These are phyloP conservation scores for Rhagonycha fulva DNA, from an alignment of 2,888 invertebrate species.

Conservation along the genomic window DNA sequence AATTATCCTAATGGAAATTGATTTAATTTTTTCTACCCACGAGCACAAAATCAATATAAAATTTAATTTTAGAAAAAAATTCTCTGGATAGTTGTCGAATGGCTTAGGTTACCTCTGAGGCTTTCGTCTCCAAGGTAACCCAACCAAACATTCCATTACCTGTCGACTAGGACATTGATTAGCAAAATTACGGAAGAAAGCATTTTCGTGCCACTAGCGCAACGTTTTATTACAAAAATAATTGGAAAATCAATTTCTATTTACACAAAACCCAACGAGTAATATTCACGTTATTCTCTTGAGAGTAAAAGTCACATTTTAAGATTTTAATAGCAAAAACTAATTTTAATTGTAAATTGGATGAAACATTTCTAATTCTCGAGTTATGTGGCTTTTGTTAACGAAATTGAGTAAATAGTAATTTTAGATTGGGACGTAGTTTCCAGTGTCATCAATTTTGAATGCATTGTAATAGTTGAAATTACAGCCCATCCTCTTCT, in stretches of 20 bases:
- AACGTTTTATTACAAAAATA: neutral
- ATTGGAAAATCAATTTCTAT: neutral
- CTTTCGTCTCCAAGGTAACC: slow-evolving; percentile 27
- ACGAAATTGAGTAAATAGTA: neutral
- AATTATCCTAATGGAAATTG: neutral
- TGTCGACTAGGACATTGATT: slow-evolving; percentile 33
- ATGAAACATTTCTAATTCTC: neutral
- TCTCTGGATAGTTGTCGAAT: slow-evolving; percentile 4
- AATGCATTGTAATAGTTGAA: neutral
- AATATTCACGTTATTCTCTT: neutral
- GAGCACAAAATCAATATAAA: neutral
- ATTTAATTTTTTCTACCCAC: neutral
- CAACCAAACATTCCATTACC: slow-evolving; percentile 33
- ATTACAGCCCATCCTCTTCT: neutral
- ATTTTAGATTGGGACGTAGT: neutral
- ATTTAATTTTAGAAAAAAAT: neutral
- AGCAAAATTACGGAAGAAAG: slow-evolving; percentile 24
- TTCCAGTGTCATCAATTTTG: neutral
- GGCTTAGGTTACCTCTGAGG: slow-evolving; percentile 21
- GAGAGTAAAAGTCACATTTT: neutral
- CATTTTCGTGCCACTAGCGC: slow-evolving; percentile 13
- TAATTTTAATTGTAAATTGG: neutral
- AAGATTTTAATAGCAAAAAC: neutral
- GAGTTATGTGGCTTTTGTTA: neutral
- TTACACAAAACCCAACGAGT: neutral